Evolutionary conservation across 1,140 invertebrate genomes (phyloP), one percentile per base, ranked within the genome.

Genomic region (Sycophila sp.): DNA sequence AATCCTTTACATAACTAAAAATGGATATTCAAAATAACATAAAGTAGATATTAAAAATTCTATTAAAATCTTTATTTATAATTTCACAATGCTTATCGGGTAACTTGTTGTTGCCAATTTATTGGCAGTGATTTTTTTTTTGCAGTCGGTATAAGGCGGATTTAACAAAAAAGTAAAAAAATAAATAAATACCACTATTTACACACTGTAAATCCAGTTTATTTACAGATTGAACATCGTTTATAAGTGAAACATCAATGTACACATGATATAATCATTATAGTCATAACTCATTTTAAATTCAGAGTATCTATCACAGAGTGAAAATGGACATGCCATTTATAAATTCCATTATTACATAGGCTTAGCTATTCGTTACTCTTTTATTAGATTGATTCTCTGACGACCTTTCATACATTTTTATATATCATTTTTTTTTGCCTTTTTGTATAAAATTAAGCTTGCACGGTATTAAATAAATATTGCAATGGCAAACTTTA

Each of bases 301-400:
- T 45, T 42, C 47, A 55, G 24, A 66, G 55, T 63, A 63, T 69
- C 75, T 76, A 76, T 76, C 75, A 76, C 75, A 76, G 75, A 75
- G 66, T 76, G 67, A 75, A 74, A 69, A 69, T 76, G 71, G 71
- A 73, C 60, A 73, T 64, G 32, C 60, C 71, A 65, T 71, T 71
- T 66, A 30, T 40, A 62, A 32, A 34, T 30, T 69, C 32, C 22
- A 69, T 55, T 67, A 66, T 51, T 63, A 65, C 30, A 65, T 69
- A 66, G 22, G 51, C 22, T 59, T 60, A 56, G n/a, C n/a, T 65
- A 30, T 55, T 55, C 6, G n/a, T 34, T 42, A 10, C 7, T 22
- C 2, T 53, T 26, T 36, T 64, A 34, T 13, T 45, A 8, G 4
- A 30, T 45, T 58, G 1, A 10, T 19, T 42, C 17, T 51, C 17